These are phyloP conservation scores for Periplaneta americana DNA, from an alignment of 1,140 invertebrate genomes.

Conservation along the genomic window DNA sequence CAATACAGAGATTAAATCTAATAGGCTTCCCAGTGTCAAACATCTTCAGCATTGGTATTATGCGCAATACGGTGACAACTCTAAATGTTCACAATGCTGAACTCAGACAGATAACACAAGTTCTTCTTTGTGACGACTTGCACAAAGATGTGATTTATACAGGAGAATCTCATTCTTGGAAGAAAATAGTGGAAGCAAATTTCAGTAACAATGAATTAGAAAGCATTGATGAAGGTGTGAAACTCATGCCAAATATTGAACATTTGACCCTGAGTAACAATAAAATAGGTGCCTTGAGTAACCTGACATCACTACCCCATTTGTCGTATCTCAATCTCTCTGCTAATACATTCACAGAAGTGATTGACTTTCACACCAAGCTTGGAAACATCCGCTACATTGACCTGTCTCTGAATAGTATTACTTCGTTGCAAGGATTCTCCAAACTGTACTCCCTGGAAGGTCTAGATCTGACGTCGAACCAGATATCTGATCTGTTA, in stretches of 20 bases:
- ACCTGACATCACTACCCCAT: slow-evolving; percentile 71
- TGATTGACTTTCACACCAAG: slow-evolving; percentile 74
- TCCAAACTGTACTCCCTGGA: slow-evolving; percentile 80
- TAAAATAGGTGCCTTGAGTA: slow-evolving; percentile 63
- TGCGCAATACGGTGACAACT: slow-evolving; percentile 59
- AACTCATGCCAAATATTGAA: slow-evolving; percentile 69
- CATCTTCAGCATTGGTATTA: slow-evolving; percentile 56
- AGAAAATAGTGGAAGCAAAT: slow-evolving; percentile 58
- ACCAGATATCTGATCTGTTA: slow-evolving; percentile 71
- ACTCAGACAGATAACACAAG: slow-evolving; percentile 55
- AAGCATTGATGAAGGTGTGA: slow-evolving; percentile 73
- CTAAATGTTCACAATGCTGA: slow-evolving; percentile 55
- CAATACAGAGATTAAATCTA: slow-evolving; percentile 54
- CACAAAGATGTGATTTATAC: slow-evolving; percentile 34
- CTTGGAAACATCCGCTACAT: slow-evolving; percentile 84
- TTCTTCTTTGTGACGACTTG: slow-evolving; percentile 72
- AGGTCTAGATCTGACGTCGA: slow-evolving; percentile 79
- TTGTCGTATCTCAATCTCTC: slow-evolving; percentile 71
- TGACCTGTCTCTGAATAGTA: slow-evolving; percentile 82
- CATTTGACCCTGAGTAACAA: slow-evolving; percentile 71
- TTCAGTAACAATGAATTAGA: slow-evolving; percentile 75
- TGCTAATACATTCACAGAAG: slow-evolving; percentile 63
- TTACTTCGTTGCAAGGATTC: slow-evolving; percentile 70
- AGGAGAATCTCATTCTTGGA: slow-evolving; percentile 50
- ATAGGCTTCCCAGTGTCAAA: slow-evolving; percentile 55